phyloP scores from a whole-genome alignment of 2,888 invertebrate genomes.

The Ctena decussata region DNA sequence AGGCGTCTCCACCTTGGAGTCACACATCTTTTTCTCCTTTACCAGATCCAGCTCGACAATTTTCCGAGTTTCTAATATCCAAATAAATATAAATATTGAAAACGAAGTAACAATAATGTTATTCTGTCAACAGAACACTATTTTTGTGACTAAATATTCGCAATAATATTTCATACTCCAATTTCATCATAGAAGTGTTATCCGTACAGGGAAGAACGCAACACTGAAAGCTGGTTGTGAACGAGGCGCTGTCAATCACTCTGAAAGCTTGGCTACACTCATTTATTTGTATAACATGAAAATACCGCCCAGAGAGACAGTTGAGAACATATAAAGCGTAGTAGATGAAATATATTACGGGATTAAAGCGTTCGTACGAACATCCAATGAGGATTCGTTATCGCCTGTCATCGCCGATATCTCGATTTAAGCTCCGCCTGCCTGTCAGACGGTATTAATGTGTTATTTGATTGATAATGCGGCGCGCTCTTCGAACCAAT shows the following conservation, averaged over 20 bases:
- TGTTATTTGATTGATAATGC: constrained; percentile 61
- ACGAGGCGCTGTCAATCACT: constrained; percentile 63
- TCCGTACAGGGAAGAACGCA: constrained; percentile 41
- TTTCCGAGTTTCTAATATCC: too few relatives aligned
- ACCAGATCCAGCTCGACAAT: neutral
- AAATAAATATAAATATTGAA: too few relatives aligned
- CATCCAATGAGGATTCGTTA: constrained; percentile 44
- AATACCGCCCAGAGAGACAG: constrained; percentile 65
- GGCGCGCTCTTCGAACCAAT: constrained; percentile 66
- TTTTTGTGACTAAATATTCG: neutral
- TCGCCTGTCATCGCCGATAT: constrained; percentile 45
- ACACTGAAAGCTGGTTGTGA: constrained; percentile 58
- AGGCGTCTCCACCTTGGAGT: constrained; percentile 55
- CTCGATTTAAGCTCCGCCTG: constrained; percentile 44
- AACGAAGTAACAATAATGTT: too few relatives aligned
- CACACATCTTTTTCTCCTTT: constrained; percentile 39
- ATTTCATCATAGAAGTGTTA: constrained; percentile 25
- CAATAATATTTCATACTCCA: neutral
- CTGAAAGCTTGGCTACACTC: constrained; percentile 61
- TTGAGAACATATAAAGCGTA: constrained; percentile 45
- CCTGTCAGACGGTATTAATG: constrained; percentile 69
- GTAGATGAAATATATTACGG: constrained; percentile 56
- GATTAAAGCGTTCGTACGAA: constrained; percentile 49
- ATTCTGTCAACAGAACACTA: too few relatives aligned
- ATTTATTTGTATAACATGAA: constrained; percentile 68